Base-by-base conservation (phyloP, 1,140 invertebrate species). In the Euwallacea fornicatus region DNA sequence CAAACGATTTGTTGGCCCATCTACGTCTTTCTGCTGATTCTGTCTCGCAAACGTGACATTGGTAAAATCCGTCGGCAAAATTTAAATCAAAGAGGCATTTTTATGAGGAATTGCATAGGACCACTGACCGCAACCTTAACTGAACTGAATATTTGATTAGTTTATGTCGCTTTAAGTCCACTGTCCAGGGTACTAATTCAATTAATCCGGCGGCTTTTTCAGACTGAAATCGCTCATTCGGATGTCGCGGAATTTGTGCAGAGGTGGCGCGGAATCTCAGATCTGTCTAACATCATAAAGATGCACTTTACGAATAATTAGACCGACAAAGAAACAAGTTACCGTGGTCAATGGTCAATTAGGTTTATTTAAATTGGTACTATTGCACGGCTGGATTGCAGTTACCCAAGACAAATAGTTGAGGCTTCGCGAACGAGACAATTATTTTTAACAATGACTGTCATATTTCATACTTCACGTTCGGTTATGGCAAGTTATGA, bases 61-160 rank as follows among this genome's bases (percentile, higher is more conserved):
- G 72, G 13, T 54, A 47, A 58, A 55, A 44, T 64, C 21, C 21
- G 71, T 69, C 72, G 72, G 72, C 68, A 63, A 67, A 58, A 62
- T 50, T 62, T 62, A 59, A 73, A 61, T 50, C 47, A 44, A 53
- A 16, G 66, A 56, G 47, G 59, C 42, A 53, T 69, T 46, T 33
- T 69, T 65, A 46, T 65, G 67, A 73, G 69, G 72, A 68, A 69
- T 69, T 41, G 72, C 72, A 65, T 61, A 73, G 63, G 72, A 70
- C 72, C 72, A 71, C 53, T 73, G 72, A 73, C 72, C 68, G 72
- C 72, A 59, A n/a, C 54, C 33, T 54, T 73, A 70, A 73, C 69
- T 67, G 64, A 67, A 67, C 59, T 16, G 68, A 70, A 73, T 73
- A 66, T 73, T 56, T 73, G 64, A 73, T 73, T 70, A 70, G 72